A percentile compares a stretch with the other conserved stretches of the same genome.
phyloP scores from a whole-genome alignment of 2,113 vertebrate genomes.

The Azemiops feae region DNA sequence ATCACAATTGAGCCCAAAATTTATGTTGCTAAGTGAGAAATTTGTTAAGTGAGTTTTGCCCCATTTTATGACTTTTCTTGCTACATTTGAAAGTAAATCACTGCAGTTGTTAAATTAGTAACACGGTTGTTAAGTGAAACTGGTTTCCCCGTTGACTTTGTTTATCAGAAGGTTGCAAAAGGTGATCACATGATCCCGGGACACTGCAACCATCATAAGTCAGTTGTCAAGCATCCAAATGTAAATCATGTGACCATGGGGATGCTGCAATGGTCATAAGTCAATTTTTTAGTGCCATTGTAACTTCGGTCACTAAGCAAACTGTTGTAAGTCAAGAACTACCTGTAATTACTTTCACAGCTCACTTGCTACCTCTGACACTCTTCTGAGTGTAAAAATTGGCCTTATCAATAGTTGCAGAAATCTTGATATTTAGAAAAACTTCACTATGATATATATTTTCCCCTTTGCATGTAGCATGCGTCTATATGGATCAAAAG shows the following conservation, averaged over 20 bases:
- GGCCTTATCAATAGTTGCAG: background rate
- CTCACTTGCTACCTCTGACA: background rate
- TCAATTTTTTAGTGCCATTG: background rate
- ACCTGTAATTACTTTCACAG: background rate
- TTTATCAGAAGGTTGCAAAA: background rate
- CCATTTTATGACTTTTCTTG: background rate
- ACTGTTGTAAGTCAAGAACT: background rate
- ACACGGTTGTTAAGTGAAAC: background rate
- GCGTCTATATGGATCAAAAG: accelerated
- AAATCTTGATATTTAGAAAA: background rate
- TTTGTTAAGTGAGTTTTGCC: background rate
- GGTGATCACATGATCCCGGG: background rate
- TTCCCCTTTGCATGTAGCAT: background rate
- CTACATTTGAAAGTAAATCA: background rate
- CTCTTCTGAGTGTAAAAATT: background rate
- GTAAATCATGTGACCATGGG: background rate
- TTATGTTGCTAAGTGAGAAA: background rate
- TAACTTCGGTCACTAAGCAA: background rate
- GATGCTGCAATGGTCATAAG: background rate
- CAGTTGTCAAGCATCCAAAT: background rate
- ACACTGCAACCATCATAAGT: background rate
- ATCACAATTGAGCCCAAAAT: background rate
- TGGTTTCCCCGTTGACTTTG: background rate
- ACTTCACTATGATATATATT: background rate
- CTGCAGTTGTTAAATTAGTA: background rate